phyloP scores from a whole-genome alignment of 2,797 vertebrate species.

The Carapus acus region DNA sequence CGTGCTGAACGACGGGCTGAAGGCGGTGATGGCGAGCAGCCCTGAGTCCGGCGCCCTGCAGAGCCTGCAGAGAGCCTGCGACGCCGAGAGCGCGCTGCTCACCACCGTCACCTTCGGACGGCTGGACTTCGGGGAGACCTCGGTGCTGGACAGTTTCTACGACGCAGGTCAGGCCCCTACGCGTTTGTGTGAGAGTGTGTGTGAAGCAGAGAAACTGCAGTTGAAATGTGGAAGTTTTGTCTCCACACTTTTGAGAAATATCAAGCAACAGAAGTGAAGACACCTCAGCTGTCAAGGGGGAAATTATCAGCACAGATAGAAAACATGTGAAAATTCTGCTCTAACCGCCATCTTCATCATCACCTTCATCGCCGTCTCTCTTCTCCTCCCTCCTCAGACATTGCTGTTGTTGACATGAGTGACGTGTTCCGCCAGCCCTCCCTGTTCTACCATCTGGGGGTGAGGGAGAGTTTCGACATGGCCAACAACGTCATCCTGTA shows the following conservation, averaged over 20 bases:
- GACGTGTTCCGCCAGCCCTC: slow-evolving; percentile 88
- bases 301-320: no score
- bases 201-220: no score
- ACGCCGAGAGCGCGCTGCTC: slow-evolving; percentile 81
- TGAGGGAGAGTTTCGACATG: slow-evolving; percentile 95
- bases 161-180: slow-evolving; percentile 75
- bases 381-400: slow-evolving; percentile 72
- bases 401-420: slow-evolving; percentile 94
- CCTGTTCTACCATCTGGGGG: slow-evolving; percentile 91
- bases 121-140: slow-evolving; percentile 87
- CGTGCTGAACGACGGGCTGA: slow-evolving; percentile 80
- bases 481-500: slow-evolving; percentile 95
- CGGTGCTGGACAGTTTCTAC: slow-evolving; percentile 88
- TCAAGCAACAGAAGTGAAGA: no score
- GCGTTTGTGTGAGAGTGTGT: no score
- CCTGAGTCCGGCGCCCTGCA: slow-evolving; percentile 82
- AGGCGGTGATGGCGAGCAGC: slow-evolving; percentile 76
- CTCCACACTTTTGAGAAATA: no score
- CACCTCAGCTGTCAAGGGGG: no score
- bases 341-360: background rate
- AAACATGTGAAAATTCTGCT: no score
- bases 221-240: no score
- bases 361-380: background rate
- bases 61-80: slow-evolving; percentile 83
- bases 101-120: slow-evolving; percentile 80